A percentile compares a stretch with the other conserved stretches of the same genome.
These are phyloP conservation scores for Hippocampus zosterae DNA, from an alignment of 2,113 vertebrate species.

Conservation along the genomic window DNA sequence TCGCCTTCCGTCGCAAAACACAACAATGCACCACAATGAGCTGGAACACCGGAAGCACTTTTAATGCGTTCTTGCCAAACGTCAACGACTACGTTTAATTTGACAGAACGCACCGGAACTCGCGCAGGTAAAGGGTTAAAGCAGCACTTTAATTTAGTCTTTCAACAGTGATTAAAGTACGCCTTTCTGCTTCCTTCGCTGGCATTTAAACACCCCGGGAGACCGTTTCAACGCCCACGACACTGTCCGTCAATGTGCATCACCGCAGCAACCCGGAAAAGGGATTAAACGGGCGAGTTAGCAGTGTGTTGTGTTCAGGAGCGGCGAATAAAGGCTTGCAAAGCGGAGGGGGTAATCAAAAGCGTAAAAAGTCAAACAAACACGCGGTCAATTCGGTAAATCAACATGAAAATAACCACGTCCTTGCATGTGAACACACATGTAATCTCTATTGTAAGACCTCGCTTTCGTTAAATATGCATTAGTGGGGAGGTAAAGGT, in stretches of 20 bases:
- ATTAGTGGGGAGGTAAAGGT: constrained; percentile 29
- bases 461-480: not conserved
- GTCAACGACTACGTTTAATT: not conserved
- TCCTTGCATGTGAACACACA: no score
- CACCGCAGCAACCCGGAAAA: not conserved
- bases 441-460: not conserved
- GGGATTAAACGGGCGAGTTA: not conserved
- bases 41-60: constrained; percentile 15
- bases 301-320: constrained; percentile 37
- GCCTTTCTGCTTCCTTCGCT: constrained; percentile 10
- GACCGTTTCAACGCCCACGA: rapidly evolving
- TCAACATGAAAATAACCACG: no score
- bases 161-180: constrained; percentile 69
- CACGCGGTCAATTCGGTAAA: constrained; percentile 12
- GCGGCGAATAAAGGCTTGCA: constrained; percentile 57
- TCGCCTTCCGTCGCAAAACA: not conserved
- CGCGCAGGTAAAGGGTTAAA: constrained; percentile 1
- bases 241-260: not conserved
- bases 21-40: constrained; percentile 9
- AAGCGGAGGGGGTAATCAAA: constrained; percentile 51
- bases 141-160: constrained; percentile 50
- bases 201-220: not conserved
- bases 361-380: constrained; percentile 51
- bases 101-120: not conserved
- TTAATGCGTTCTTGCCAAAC: rapidly evolving